A percentile compares a stretch with the other conserved stretches of the same genome.
Evolutionary conservation across 2,888 invertebrate genomes (phyloP).

Genomic region (Eledone cirrhosa): DNA sequence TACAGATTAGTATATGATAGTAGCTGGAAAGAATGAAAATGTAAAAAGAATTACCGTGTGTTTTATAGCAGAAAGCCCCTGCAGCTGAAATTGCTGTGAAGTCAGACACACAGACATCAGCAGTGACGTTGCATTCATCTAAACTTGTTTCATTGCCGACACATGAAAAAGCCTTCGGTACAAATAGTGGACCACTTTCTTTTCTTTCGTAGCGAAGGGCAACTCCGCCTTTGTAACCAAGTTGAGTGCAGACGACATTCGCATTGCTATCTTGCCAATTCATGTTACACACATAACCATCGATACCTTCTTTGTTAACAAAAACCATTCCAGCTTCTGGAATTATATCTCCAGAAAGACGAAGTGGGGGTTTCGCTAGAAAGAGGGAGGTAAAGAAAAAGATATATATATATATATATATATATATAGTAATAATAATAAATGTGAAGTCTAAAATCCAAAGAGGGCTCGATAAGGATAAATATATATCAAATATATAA

Average conservation of each 20-base stretch:
- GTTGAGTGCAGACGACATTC: conserved; percentile 40
- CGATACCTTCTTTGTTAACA: conserved; percentile 43
- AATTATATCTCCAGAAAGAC: conserved; percentile 1
- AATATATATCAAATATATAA: too few species aligned
- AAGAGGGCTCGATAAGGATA: too few species aligned
- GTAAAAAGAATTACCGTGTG: background rate
- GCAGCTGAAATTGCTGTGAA: conserved; percentile 37
- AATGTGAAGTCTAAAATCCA: too few species aligned
- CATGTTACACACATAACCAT: conserved; percentile 48
- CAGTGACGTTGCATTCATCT: conserved; percentile 35
- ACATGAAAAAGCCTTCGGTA: conserved; percentile 43
- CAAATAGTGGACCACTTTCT: conserved; percentile 37
- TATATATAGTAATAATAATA: too few species aligned
- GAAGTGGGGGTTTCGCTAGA: background rate
- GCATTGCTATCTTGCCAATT: conserved; percentile 49
- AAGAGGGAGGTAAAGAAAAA: background rate
- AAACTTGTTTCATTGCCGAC: conserved; percentile 41
- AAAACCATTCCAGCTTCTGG: conserved; percentile 32
- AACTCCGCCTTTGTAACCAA: conserved; percentile 68
- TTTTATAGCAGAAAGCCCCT: conserved; percentile 40
- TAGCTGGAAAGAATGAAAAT: background rate
- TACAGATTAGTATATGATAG: background rate
- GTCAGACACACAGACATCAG: conserved; percentile 22
- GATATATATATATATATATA: too few species aligned
- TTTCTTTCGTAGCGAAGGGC: conserved; percentile 34